These are phyloP conservation scores for Cynopterus sphinx DNA, from an alignment of 2,797 vertebrate genomes.

Conservation along the genomic window DNA sequence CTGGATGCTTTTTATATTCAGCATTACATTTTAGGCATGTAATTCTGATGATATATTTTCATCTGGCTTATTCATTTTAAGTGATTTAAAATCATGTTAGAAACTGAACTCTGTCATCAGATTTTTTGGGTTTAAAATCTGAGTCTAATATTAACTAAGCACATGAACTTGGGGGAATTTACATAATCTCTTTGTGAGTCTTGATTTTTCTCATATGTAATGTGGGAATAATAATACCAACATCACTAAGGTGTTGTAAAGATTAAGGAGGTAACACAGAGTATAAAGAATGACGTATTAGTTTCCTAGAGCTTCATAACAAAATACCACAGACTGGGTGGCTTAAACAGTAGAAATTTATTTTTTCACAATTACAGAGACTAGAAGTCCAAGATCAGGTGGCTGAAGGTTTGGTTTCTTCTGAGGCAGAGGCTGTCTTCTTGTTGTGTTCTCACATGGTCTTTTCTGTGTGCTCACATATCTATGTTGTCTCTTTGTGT, in stretches of 20 bases:
- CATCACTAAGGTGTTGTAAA: background rate
- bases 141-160: background rate
- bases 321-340: background rate
- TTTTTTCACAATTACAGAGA: background rate
- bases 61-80: background rate
- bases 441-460: background rate
- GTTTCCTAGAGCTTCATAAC: background rate
- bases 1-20: background rate
- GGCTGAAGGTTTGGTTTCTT: background rate
- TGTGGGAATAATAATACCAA: background rate
- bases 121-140: conserved; percentile 13
- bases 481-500: background rate
- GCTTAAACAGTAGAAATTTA: background rate
- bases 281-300: background rate
- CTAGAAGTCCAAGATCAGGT: background rate
- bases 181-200: background rate
- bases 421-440: background rate
- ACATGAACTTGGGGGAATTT: background rate
- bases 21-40: background rate
- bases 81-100: background rate
- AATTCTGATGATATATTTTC: background rate
- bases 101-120: background rate
- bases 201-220: background rate
- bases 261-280: background rate
- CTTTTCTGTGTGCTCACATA: background rate